Evolutionary conservation across 2,797 vertebrate genomes (phyloP).

Genomic region (Siniperca undulata): DNA sequence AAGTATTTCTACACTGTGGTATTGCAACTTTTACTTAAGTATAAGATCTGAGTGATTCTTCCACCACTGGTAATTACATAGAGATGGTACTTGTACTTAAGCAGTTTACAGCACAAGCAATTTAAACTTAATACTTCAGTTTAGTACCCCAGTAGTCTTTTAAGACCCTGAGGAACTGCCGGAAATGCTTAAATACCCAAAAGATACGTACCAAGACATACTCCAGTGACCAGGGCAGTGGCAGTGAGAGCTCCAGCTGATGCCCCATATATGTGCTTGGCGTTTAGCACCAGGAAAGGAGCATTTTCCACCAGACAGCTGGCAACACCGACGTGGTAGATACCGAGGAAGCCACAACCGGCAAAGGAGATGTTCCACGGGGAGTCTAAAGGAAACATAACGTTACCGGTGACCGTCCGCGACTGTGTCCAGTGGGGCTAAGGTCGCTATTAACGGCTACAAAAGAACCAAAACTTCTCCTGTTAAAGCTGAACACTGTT

Average conservation of each 20-base stretch:
- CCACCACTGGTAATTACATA: background rate
- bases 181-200: background rate
- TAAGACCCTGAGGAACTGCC: too few species aligned
- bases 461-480: background rate
- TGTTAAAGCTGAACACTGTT: background rate
- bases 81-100: background rate
- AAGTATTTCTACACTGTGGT: too few species aligned
- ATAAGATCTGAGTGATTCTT: background rate
- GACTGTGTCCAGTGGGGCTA: background rate
- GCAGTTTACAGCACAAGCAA: background rate
- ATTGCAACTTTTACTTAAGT: too few species aligned
- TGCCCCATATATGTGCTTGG: slow-evolving; percentile 93
- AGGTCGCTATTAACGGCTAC: background rate
- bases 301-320: slow-evolving; percentile 94
- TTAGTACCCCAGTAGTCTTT: background rate
- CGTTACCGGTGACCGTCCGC: slow-evolving; percentile 12
- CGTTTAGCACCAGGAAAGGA: slow-evolving; percentile 93
- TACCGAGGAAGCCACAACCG: slow-evolving; percentile 95
- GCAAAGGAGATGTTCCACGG: slow-evolving; percentile 98
- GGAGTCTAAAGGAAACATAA: slow-evolving; percentile 92
- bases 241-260: slow-evolving; percentile 96
- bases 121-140: background rate
- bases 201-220: slow-evolving; percentile 90
- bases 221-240: slow-evolving; percentile 90
- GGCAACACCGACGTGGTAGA: slow-evolving; percentile 96